Conservation (phyloP, 2,888 invertebrate species). For the Vanessa cardui region DNA sequence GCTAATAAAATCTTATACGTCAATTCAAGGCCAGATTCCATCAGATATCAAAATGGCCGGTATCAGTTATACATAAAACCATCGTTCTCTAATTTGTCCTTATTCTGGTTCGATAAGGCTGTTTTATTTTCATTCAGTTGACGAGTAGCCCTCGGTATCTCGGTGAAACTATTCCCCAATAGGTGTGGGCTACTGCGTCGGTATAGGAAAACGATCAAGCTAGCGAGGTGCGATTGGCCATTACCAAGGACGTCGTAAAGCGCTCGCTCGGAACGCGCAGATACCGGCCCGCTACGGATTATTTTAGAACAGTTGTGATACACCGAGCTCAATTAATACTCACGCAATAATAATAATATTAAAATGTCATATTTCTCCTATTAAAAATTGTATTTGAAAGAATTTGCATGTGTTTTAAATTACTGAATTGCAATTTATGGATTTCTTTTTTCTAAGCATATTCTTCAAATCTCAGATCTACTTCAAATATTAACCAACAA, state of each 20-base stretch:
- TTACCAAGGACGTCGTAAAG: conserved; percentile 63
- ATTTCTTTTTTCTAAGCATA: no score
- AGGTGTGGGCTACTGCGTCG: conserved; percentile 24
- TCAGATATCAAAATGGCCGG: no score
- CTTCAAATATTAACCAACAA: no score
- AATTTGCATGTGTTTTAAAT: no score
- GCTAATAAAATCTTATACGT: no score
- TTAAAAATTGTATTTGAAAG: no score
- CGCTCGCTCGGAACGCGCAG: conserved; percentile 56
- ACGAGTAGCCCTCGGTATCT: conserved; percentile 8
- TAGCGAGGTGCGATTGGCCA: conserved; percentile 57
- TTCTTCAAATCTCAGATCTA: no score
- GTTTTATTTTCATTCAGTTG: not conserved
- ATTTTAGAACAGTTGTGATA: conserved; percentile 42
- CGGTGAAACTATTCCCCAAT: conserved; percentile 6
- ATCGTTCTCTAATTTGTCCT: no score
- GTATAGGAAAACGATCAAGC: conserved; percentile 54
- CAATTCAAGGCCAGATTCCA: no score
- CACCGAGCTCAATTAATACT: conserved; percentile 38
- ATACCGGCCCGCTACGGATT: conserved; percentile 64
- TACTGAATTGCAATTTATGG: no score
- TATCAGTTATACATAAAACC: no score
- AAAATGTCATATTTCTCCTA: not conserved
- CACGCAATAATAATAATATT: not conserved
- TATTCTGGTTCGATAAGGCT: no score